These are phyloP conservation scores for Rhabdophis nuchalis DNA, from an alignment of 2,797 vertebrate genomes.

Conservation along the genomic window DNA sequence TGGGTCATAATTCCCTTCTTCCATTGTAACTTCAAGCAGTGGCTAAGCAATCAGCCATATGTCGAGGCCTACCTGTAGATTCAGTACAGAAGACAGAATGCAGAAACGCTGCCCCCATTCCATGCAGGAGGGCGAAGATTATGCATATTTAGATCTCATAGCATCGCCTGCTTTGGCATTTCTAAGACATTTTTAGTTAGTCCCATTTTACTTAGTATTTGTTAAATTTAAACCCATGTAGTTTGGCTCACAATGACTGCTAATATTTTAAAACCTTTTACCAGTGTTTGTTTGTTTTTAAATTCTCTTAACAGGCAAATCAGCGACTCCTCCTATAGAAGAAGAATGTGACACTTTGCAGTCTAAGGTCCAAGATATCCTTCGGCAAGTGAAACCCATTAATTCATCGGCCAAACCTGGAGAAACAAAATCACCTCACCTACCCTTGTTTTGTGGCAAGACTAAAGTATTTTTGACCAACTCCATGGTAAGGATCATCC, in stretches of 20 bases:
- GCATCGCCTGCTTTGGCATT: not conserved
- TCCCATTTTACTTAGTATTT: not conserved
- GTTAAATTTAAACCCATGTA: not conserved
- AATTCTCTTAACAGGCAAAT: constrained; percentile 57
- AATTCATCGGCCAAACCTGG: constrained; percentile 4
- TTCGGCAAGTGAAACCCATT: constrained; percentile 52
- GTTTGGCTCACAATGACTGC: not conserved
- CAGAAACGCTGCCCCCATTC: not conserved
- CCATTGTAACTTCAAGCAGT: not conserved
- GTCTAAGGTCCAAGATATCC: constrained; percentile 69
- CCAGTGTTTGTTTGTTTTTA: not conserved
- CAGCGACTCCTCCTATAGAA: accelerated
- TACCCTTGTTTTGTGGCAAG: constrained; percentile 80
- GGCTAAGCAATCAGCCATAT: not conserved
- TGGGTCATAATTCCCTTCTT: not conserved
- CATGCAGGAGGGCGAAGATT: not conserved
- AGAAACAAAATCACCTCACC: constrained; percentile 40
- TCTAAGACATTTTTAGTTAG: not conserved
- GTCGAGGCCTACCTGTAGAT: not conserved
- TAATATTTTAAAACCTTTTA: not conserved
- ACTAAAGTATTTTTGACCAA: constrained; percentile 92
- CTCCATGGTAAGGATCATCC: constrained; percentile 72
- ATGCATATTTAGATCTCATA: not conserved
- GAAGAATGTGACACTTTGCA: constrained; percentile 21
- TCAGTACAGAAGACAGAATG: not conserved